Conservation (phyloP, 2,797 vertebrate species). For the Gobionotothen gibberifrons region DNA sequence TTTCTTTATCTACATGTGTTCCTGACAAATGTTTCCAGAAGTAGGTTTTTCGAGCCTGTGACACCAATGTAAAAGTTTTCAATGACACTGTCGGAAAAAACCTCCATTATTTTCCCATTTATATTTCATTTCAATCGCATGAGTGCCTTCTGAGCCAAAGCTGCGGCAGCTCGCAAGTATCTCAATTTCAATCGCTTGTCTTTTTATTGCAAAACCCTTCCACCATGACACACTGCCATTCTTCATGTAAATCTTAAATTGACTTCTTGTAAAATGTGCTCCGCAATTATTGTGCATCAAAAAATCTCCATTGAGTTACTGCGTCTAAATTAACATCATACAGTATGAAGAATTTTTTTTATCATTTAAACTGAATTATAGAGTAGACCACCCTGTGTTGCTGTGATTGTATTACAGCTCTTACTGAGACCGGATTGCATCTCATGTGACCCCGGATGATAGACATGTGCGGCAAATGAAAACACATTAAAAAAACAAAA, state of each 20-base stretch:
- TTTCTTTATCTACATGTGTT: conserved; percentile 23
- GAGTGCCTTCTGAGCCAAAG: conserved; percentile 58
- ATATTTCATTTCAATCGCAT: conserved; percentile 62
- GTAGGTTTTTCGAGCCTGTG: conserved; percentile 22
- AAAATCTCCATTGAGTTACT: conserved; percentile 59
- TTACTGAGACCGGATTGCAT: conserved; percentile 18
- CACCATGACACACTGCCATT: conserved; percentile 71
- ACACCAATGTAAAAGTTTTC: conserved; percentile 55
- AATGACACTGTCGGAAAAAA: conserved; percentile 50
- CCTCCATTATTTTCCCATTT: conserved; percentile 73
- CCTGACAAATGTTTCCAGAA: conserved; percentile 21
- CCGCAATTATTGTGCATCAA: conserved; percentile 76
- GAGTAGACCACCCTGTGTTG: conserved; percentile 40
- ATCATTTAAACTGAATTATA: conserved; percentile 59
- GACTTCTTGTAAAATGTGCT: conserved; percentile 79
- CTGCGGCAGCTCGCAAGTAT: conserved; percentile 52
- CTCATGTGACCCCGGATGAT: conserved; percentile 33
- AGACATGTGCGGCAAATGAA: conserved; percentile 4
- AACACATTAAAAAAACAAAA: conserved; percentile 18
- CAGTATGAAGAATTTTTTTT: conserved; percentile 65
- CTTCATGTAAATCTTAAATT: conserved; percentile 78
- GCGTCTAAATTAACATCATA: conserved; percentile 74
- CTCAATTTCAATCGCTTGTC: conserved; percentile 72
- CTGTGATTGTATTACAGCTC: conserved; percentile 40
- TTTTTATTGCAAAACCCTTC: conserved; percentile 73